Evolutionary conservation across 2,888 invertebrate species (phyloP), one percentile per base, ranked within the genome.

Genomic region (Melanotus villosus): DNA sequence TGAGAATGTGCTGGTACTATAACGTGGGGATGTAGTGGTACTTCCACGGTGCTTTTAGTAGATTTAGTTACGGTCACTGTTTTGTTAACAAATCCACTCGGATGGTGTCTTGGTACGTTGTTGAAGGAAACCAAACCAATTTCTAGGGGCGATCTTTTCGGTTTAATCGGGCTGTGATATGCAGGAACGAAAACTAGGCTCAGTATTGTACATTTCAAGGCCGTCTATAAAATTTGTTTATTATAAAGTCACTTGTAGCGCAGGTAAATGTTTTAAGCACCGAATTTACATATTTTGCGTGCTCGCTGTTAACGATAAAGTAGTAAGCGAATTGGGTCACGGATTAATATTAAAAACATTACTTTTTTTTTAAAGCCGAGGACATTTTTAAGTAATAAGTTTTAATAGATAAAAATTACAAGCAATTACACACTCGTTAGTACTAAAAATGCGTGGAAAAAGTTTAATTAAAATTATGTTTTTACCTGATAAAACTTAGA

Each of bases 81-180:
- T 34, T 54, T 26, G 21, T 64, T 56, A n/a, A 43, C 2, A 9
- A 43, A 10, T 1, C 12, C n/a, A 4, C 0, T 14, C n/a, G 21
- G 34, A 16, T 52, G 18, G 30, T 30, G 19, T 23, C 62, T 68
- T n/a, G 32, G 14, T 6, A 19, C 18, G 30, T 43, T 9, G 12
- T 41, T 18, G 18, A 68, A 68, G 1, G 68, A 68, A 18, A 68
- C 52, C 23, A 68, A 41, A 16, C 68, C 68, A 14, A 62, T 36
- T 32, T 68, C 68, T 18, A 68, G 50, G 1, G 68, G 68, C 2
- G 63, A 26, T 4, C 68, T 41, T 32, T 50, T 68, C 1, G 21
- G 18, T 41, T 47, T 68, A 26, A 57, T 18, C 10, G 47, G 45
- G 2, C 3, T 26, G 30, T 57, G n/a, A 9, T n/a, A 26, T 14